Percentiles rank a stretch among this genome's conserved stretches.
Evolutionary conservation across 2,888 invertebrate species (phyloP).

Genomic region (Strigamia crassipes): DNA sequence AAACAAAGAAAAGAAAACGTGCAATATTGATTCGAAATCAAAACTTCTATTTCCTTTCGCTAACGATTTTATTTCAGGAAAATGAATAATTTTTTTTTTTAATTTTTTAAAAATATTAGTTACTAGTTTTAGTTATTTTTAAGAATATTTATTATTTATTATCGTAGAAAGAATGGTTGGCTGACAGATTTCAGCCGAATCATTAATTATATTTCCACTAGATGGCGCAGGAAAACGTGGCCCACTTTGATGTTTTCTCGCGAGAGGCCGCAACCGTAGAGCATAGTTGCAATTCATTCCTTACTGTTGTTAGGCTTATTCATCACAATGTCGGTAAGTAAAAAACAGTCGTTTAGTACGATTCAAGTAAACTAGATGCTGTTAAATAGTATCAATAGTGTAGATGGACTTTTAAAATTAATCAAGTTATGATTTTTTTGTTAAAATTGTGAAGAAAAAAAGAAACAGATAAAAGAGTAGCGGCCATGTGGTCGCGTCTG

Average conservation of each 20-base stretch:
- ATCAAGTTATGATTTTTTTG: background rate
- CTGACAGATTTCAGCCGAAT: too few species aligned
- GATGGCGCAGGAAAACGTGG: too few species aligned
- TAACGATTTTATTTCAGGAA: too few species aligned
- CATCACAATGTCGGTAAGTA: conserved; percentile 17
- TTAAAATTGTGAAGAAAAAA: background rate
- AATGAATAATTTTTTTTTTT: too few species aligned
- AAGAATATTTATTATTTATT: too few species aligned
- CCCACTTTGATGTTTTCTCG: background rate
- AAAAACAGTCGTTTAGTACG: background rate
- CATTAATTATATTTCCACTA: too few species aligned
- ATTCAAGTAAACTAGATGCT: background rate
- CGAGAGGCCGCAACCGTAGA: background rate
- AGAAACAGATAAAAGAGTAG: background rate
- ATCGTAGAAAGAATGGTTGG: too few species aligned
- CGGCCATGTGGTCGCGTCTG: conserved; percentile 2
- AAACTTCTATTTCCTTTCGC: too few species aligned
- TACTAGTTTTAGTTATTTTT: too few species aligned
- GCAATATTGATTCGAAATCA: too few species aligned
- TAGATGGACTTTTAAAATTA: background rate
- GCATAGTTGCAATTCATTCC: background rate
- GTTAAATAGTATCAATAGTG: background rate
- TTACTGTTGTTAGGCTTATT: background rate
- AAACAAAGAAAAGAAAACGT: too few species aligned
- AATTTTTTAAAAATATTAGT: too few species aligned